Percentiles rank a stretch among this genome's conserved stretches.
Conservation (phyloP, 2,888 invertebrate genomes). For the Chloromyia formosa region DNA sequence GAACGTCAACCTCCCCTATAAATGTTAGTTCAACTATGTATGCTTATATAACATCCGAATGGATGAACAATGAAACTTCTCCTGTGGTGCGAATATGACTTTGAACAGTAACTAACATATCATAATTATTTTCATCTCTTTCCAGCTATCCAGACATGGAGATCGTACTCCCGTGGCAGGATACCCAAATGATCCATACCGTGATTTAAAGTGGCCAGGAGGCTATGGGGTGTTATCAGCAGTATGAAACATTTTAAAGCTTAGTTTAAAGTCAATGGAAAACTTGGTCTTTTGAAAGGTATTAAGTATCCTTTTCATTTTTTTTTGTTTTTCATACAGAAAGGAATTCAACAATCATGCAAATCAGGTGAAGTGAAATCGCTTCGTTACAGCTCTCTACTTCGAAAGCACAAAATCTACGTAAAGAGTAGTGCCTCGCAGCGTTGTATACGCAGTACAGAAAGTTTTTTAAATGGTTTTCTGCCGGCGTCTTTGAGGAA, state of each 20-base stretch:
- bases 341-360: slow-evolving; percentile 15
- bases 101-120: too few relatives aligned
- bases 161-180: neutral
- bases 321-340: neutral
- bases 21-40: too few relatives aligned
- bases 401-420: neutral
- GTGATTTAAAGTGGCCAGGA: neutral
- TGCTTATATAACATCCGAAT: too few relatives aligned
- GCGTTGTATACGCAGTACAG: slow-evolving; percentile 19
- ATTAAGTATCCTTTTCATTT: neutral
- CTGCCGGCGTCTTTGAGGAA: neutral
- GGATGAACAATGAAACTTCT: too few relatives aligned
- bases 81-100: too few relatives aligned
- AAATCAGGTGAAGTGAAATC: slow-evolving; percentile 15
- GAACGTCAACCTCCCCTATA: too few relatives aligned
- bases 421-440: neutral
- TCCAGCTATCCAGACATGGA: slow-evolving; percentile 7
- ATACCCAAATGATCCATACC: neutral
- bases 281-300: neutral
- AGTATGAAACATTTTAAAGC: too few relatives aligned
- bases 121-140: neutral
- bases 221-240: slow-evolving; percentile 3
- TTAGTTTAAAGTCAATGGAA: too few relatives aligned
- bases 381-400: neutral
- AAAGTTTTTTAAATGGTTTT: slow-evolving; percentile 24